phyloP scores from a whole-genome alignment of 2,888 invertebrate species.

The Pharmacophagus antenor region DNA sequence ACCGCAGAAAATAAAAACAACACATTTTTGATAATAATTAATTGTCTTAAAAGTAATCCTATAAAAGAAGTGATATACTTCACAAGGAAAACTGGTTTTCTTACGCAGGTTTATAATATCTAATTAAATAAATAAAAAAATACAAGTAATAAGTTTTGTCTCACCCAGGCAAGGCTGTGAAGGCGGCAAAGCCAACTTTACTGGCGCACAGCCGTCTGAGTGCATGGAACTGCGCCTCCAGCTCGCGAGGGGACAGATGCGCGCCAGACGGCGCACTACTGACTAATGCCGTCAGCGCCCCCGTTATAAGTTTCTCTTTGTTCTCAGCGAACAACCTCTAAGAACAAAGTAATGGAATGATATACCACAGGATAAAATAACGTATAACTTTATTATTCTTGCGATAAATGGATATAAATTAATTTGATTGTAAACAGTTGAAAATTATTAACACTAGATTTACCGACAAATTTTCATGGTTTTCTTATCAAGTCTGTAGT shows the following conservation, averaged over 20 bases:
- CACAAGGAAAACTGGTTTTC: too few relatives aligned
- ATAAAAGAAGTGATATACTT: too few relatives aligned
- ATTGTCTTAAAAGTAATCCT: too few relatives aligned
- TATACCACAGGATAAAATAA: background rate
- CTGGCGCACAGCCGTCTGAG: slow-evolving; percentile 95
- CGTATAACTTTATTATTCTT: background rate
- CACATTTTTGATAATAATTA: too few relatives aligned
- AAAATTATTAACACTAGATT: too few relatives aligned
- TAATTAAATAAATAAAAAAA: background rate
- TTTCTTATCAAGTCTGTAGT: too few relatives aligned
- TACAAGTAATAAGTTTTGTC: slow-evolving; percentile 18
- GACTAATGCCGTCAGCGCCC: slow-evolving; percentile 90
- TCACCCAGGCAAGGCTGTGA: slow-evolving; percentile 93
- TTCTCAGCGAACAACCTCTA: slow-evolving; percentile 98
- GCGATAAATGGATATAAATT: too few relatives aligned
- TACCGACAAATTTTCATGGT: too few relatives aligned
- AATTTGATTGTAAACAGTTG: too few relatives aligned
- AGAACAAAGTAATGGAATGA: slow-evolving; percentile 7
- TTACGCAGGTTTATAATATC: too few relatives aligned
- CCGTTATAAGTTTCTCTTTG: slow-evolving; percentile 97
- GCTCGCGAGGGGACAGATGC: slow-evolving; percentile 83
- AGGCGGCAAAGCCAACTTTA: slow-evolving; percentile 98
- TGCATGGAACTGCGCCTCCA: slow-evolving; percentile 98
- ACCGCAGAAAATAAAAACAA: too few relatives aligned
- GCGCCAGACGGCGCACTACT: slow-evolving; percentile 56